Conservation (phyloP, 1,140 invertebrate species). For the Hormaphis cornu region DNA sequence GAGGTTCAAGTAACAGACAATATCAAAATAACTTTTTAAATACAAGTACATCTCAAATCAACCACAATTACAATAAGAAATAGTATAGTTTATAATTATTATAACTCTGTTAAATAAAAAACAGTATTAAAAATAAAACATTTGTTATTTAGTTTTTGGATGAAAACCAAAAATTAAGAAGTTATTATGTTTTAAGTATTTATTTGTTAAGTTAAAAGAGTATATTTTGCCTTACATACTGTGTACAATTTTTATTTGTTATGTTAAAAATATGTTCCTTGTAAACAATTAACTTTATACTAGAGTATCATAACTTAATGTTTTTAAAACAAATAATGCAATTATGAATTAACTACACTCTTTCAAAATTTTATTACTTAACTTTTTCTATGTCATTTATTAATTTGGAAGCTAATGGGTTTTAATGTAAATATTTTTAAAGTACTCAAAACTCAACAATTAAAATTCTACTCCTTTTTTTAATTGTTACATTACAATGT, state of each 20-base stretch:
- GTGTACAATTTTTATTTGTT: too few relatives aligned
- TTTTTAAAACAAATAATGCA: too few relatives aligned
- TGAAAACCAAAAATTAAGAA: background rate
- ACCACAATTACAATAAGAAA: constrained; percentile 17
- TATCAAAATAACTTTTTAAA: constrained; percentile 14
- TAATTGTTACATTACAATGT: background rate
- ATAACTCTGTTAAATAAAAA: background rate
- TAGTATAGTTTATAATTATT: background rate
- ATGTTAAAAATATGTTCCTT: background rate
- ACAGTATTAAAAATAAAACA: constrained; percentile 9
- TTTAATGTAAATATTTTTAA: background rate
- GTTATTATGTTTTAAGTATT: background rate
- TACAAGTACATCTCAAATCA: constrained; percentile 20
- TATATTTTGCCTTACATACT: too few relatives aligned
- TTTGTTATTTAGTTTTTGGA: constrained; percentile 15
- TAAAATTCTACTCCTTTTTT: background rate
- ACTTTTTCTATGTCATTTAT: background rate
- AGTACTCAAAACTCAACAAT: background rate
- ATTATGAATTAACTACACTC: too few relatives aligned
- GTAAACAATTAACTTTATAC: background rate
- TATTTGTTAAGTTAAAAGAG: background rate
- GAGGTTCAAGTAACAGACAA: constrained; percentile 13
- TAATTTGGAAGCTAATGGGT: background rate
- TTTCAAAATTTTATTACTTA: background rate
- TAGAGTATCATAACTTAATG: background rate